These are phyloP conservation scores for Chlamydotis undulata DNA, from an alignment of 2,113 vertebrate species.

Conservation along the genomic window DNA sequence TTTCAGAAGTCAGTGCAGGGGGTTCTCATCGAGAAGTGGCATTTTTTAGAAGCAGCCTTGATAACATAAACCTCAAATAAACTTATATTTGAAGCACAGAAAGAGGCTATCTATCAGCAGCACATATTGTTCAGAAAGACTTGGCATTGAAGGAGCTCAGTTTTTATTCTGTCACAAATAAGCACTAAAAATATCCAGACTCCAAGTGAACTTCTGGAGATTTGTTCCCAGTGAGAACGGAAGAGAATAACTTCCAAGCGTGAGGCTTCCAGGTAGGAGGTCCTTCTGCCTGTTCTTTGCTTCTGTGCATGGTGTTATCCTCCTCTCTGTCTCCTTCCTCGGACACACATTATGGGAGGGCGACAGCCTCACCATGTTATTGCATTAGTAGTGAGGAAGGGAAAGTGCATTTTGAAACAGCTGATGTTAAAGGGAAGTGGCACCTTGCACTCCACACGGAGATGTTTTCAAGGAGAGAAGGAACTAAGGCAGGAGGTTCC, in stretches of 20 bases:
- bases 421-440: not conserved
- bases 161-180: not conserved
- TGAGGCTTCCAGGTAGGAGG: not conserved
- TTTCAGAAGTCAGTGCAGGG: not conserved
- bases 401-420: not conserved
- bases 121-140: not conserved
- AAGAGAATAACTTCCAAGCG: not conserved
- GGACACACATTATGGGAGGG: not conserved
- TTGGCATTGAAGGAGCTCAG: not conserved
- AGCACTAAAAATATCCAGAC: slow-evolving; percentile 21
- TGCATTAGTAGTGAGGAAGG: not conserved
- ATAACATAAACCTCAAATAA: not conserved
- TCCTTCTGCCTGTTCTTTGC: not conserved
- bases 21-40: not conserved
- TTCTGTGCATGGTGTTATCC: accelerated
- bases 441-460: not conserved
- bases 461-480: not conserved
- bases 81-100: not conserved
- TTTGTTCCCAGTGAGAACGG: not conserved
- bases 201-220: not conserved
- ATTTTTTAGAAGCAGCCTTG: not conserved
- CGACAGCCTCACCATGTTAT: not conserved
- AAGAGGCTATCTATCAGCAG: not conserved
- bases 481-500: not conserved
- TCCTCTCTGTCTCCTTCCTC: not conserved